Evolutionary conservation across 1,140 invertebrate genomes (phyloP), one percentile per base, ranked within the genome.

Genomic region (Drosophila asahinai): DNA sequence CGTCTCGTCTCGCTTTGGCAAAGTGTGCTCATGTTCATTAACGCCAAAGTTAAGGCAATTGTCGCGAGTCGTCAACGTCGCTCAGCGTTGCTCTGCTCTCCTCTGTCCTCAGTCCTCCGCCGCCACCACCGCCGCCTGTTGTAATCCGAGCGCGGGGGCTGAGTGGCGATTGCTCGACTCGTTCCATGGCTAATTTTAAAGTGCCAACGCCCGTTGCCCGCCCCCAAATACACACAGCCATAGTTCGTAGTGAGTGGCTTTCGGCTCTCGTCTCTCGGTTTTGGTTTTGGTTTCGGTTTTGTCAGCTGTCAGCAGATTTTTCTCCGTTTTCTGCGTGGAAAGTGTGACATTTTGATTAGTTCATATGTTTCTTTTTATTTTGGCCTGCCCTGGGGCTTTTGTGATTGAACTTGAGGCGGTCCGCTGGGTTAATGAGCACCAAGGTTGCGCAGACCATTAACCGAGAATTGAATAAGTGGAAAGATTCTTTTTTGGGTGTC

Each of bases 1-100:
- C 54, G 51, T 1, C 61, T 54, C 43, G 58, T 71, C 83, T 76
- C 57, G 67, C 62, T 74, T 57, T 78, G 68, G 70, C 60, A 79
- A 90, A 89, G 86, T 90, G 86, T 90, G 86, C 86, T 90, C 86
- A 86, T 91, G 86, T 90, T 90, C 86, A 90, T 90, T 90, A 90
- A 90, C 86, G 86, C 86, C 81, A 90, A 90, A 90, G 81, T 86
- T 86, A 83, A 86, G 86, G 86, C 86, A 90, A 90, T 90, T 90
- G 86, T 90, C 86, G 81, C 75, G 27, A 77, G 55, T 81, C 70
- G 73, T 66, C 66, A 78, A 62, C 74, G 64, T 77, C 58, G 55
- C 75, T 79, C 49, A 42, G 62, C 38, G 70, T 51, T 54, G 42
- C 43, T 30, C 76, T 19, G 51, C 30, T 22, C 76, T 61, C 27